Conservation (phyloP, 1,140 invertebrate species). For the Habropoda laboriosa region DNA sequence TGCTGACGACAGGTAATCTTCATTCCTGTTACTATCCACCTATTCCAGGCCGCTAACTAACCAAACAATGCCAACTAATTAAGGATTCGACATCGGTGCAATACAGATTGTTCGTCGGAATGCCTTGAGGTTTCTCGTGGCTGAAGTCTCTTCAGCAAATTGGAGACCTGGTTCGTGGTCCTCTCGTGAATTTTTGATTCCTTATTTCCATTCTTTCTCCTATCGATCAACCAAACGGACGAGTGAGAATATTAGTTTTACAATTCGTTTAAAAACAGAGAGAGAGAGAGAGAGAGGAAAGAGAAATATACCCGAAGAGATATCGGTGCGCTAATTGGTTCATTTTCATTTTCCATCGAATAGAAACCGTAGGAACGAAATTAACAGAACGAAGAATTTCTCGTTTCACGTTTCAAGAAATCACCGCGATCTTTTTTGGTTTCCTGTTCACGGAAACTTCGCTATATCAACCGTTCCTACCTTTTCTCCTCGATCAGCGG, state of each 20-base stretch:
- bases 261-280: too few species aligned
- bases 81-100: conserved; percentile 68
- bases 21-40: conserved; percentile 36
- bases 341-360: too few species aligned
- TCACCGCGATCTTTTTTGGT: too few species aligned
- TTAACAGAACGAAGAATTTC: neutral
- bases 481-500: neutral
- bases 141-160: neutral
- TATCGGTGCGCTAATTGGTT: too few species aligned
- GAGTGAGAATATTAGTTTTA: too few species aligned
- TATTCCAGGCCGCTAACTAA: conserved; percentile 65
- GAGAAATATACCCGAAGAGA: too few species aligned
- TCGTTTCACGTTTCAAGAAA: too few species aligned
- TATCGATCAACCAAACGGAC: too few species aligned
- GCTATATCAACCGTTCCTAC: too few species aligned
- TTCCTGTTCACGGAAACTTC: too few species aligned
- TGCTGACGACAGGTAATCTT: conserved; percentile 49
- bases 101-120: conserved; percentile 7
- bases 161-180: neutral
- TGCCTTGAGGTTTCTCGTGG: neutral
- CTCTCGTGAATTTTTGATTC: neutral
- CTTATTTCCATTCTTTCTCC: too few species aligned
- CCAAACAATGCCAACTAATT: conserved; percentile 72
- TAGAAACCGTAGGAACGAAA: neutral
- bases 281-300: too few species aligned